phyloP scores from a whole-genome alignment of 2,888 invertebrate genomes.

The Aradus depressus region DNA sequence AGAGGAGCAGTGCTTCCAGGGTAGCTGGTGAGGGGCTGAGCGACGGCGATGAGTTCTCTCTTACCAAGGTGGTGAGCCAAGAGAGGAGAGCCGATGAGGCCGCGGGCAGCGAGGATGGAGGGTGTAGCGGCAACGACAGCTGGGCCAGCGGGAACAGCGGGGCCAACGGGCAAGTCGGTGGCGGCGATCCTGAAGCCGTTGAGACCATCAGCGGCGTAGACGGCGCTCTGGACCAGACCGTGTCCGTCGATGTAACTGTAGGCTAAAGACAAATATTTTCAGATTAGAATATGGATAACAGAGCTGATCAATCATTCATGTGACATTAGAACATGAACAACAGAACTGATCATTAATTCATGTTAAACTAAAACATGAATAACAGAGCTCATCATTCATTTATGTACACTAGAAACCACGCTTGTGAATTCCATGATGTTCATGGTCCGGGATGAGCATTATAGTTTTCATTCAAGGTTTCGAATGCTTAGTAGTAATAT shows the following conservation, averaged over 20 bases:
- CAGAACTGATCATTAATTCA: neutral
- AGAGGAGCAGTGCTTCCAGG: slow-evolving; percentile 23
- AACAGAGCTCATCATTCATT: neutral
- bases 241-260: slow-evolving; percentile 59
- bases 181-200: slow-evolving; percentile 56
- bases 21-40: slow-evolving; percentile 21
- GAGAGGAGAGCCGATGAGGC: slow-evolving; percentile 16
- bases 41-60: slow-evolving; percentile 19
- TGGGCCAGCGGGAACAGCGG: slow-evolving; percentile 10
- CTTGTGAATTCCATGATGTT: too few relatives aligned
- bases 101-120: slow-evolving; percentile 12
- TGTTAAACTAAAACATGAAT: neutral
- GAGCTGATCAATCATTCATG: neutral
- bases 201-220: slow-evolving; percentile 49
- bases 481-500: too few relatives aligned
- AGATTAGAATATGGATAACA: neutral
- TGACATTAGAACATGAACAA: neutral
- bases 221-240: slow-evolving; percentile 52
- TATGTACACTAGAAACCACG: too few relatives aligned
- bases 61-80: slow-evolving; percentile 21
- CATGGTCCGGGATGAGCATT: too few relatives aligned
- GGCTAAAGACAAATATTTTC: slow-evolving; percentile 33
- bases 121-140: slow-evolving; percentile 5
- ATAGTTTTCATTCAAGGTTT: too few relatives aligned
- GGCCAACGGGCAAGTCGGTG: slow-evolving; percentile 46